Percentiles rank a stretch among this genome's conserved stretches.
Evolutionary conservation across 23 tunicate genomes (phyloP).

Genomic region (Trididemnum miniatum): DNA sequence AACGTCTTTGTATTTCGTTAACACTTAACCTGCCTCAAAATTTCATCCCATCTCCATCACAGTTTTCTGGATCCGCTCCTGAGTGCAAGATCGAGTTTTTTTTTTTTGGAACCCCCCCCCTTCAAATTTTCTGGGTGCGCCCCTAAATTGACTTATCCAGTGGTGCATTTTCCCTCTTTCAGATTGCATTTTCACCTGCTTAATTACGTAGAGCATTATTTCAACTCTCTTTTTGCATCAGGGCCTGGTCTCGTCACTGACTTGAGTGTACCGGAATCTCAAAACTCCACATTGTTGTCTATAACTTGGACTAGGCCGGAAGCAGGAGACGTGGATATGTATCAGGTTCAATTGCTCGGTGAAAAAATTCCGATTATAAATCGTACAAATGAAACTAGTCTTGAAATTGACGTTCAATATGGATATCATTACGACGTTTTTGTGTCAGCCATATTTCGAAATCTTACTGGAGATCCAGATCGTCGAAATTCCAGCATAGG

Average conservation of each 20-base stretch:
- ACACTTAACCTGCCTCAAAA: no score
- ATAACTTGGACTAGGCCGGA: background rate
- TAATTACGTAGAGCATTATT: no score
- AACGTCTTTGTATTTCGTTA: no score
- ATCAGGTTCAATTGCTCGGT: background rate
- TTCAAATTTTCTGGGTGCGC: no score
- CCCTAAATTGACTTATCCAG: no score
- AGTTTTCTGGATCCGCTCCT: no score
- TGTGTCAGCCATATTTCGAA: background rate
- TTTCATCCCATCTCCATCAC: no score
- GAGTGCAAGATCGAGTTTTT: no score
- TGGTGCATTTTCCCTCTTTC: no score
- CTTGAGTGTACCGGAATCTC: background rate
- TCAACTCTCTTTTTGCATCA: no score
- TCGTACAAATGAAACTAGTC: background rate
- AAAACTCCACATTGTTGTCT: background rate
- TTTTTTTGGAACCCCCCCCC: no score
- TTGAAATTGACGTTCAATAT: background rate
- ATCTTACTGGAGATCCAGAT: background rate
- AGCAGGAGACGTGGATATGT: background rate
- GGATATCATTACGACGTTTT: background rate
- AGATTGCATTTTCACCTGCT: no score
- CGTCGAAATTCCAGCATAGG: background rate
- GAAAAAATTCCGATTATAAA: background rate
- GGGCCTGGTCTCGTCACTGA: background rate